A percentile compares a stretch with the other conserved stretches of the same genome.
phyloP scores from a whole-genome alignment of 2,797 vertebrate species.

The Amniataba percoides region DNA sequence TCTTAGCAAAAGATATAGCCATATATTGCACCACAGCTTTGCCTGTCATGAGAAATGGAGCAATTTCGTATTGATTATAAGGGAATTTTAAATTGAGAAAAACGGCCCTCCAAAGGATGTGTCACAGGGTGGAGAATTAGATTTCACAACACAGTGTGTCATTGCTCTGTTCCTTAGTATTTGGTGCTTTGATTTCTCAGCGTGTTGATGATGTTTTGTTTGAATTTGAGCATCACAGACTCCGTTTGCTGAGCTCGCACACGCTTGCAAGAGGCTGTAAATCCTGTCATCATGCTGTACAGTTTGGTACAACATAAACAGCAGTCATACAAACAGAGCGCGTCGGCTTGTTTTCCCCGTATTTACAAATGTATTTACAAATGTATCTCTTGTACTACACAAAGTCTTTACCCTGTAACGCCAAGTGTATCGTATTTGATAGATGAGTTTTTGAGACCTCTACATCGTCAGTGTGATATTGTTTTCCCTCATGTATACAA shows the following conservation, averaged over 20 bases:
- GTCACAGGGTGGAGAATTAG: conserved; percentile 49
- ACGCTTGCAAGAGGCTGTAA: neutral
- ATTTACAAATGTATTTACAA: neutral
- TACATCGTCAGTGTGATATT: too few relatives aligned
- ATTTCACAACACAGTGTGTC: conserved; percentile 21
- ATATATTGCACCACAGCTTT: conserved; percentile 80
- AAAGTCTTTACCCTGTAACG: too few relatives aligned
- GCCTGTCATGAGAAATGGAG: conserved; percentile 78
- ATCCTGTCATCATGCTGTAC: neutral
- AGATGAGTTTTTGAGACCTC: too few relatives aligned
- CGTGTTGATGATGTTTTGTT: conserved; percentile 8
- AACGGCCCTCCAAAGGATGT: conserved; percentile 62
- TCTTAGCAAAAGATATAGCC: conserved; percentile 78
- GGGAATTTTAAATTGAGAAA: conserved; percentile 66
- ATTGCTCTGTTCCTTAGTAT: neutral
- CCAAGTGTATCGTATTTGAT: too few relatives aligned
- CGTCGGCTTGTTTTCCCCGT: too few relatives aligned
- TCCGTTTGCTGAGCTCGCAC: neutral
- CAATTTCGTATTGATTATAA: conserved; percentile 83
- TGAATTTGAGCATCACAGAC: neutral
- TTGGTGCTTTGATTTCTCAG: conserved; percentile 12
- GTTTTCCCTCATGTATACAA: too few relatives aligned
- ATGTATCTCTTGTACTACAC: neutral
- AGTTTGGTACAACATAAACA: neutral
- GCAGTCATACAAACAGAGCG: neutral